Conservation (phyloP, 30 jellyfish, hydroid and myxozoan species). For the Cassiopea xamachana region DNA sequence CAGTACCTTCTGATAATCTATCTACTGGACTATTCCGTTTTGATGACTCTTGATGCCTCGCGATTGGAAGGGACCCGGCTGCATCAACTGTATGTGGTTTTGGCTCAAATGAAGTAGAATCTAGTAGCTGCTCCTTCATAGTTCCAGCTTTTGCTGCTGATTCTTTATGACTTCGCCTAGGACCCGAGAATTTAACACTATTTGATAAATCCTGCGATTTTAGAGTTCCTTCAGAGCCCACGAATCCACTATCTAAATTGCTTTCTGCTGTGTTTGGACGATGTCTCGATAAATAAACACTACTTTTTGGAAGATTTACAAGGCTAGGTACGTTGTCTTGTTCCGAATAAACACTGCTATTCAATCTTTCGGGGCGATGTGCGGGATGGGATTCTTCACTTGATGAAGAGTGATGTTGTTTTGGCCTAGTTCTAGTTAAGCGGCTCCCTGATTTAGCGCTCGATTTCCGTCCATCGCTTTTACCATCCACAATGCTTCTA, state of each 20-base stretch:
- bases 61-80: neutral
- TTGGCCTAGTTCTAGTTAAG: conserved; percentile 37
- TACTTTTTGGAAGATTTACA: conserved; percentile 60
- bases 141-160: neutral
- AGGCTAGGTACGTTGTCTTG: conserved; percentile 76
- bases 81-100: neutral
- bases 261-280: conserved; percentile 87
- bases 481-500: conserved; percentile 14
- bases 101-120: neutral
- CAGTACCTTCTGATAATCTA: neutral
- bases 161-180: neutral
- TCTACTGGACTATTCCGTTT: neutral
- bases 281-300: conserved; percentile 35
- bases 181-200: neutral
- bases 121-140: neutral
- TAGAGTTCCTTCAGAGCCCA: conserved; percentile 82
- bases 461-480: conserved; percentile 52
- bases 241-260: conserved; percentile 79
- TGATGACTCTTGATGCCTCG: neutral
- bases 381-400: conserved; percentile 65
- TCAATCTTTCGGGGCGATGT: conserved; percentile 58
- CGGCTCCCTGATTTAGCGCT: conserved; percentile 71
- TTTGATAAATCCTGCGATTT: conserved; percentile 64
- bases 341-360: conserved; percentile 75
- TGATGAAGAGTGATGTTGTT: conserved; percentile 23